These are phyloP conservation scores for Diphyllodes magnificus DNA, from an alignment of 2,113 vertebrate genomes.

Conservation along the genomic window DNA sequence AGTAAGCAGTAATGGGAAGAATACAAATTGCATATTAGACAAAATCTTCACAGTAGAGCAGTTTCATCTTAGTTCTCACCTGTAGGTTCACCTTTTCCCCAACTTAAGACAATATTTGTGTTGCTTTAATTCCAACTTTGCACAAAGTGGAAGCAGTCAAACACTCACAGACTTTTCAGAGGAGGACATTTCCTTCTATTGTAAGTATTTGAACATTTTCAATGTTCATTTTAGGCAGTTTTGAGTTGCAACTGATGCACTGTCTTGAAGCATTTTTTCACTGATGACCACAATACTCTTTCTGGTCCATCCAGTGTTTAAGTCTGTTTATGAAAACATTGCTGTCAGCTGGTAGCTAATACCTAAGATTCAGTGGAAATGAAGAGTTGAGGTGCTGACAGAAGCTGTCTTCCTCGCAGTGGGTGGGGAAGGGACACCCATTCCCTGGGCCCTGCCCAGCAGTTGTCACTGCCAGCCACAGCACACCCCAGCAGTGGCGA, in stretches of 20 bases:
- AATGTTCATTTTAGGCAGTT: neutral
- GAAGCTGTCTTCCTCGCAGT: neutral
- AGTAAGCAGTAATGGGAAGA: neutral
- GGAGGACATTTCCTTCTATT: neutral
- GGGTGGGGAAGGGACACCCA: neutral
- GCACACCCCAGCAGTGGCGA: accelerated
- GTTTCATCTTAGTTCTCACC: neutral
- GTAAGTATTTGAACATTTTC: neutral
- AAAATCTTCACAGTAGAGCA: neutral
- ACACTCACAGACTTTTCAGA: neutral
- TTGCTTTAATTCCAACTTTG: neutral
- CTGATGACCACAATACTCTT: neutral
- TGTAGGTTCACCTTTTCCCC: neutral
- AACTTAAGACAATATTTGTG: neutral
- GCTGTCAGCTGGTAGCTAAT: neutral
- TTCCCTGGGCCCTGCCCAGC: neutral
- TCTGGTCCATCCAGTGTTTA: neutral
- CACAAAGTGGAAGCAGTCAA: neutral
- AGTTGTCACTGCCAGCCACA: neutral
- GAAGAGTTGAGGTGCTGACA: neutral
- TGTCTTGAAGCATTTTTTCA: neutral
- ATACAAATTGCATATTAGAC: neutral
- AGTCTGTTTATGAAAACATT: neutral
- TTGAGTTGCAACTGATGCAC: neutral
- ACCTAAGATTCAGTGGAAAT: neutral